These are phyloP conservation scores for Clarias gariepinus DNA, from an alignment of 2,113 vertebrate species.

Conservation along the genomic window DNA sequence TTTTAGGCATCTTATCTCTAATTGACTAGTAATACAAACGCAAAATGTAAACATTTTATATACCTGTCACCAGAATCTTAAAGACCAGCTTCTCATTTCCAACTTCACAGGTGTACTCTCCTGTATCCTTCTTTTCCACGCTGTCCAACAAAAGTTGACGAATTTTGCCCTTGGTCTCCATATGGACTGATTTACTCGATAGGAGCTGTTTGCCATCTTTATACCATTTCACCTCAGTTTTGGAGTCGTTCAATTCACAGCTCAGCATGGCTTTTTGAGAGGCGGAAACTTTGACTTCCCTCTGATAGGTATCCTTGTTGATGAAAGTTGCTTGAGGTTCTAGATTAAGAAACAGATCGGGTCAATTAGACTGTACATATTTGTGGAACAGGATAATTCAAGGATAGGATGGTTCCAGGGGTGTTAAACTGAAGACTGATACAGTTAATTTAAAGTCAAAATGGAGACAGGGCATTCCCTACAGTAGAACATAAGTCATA, in stretches of 20 bases:
- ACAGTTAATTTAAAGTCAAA: too few species aligned
- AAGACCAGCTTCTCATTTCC: constrained; percentile 73
- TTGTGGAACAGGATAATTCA: too few species aligned
- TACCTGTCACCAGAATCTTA: constrained; percentile 65
- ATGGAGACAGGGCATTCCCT: too few species aligned
- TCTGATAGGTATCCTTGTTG: constrained; percentile 67
- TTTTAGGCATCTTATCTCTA: too few species aligned
- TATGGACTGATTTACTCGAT: constrained; percentile 62
- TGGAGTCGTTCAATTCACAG: constrained; percentile 69
- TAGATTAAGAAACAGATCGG: constrained; percentile 43
- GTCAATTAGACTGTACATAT: too few species aligned
- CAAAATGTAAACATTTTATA: background rate
- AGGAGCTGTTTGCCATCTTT: constrained; percentile 70
- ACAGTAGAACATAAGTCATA: too few species aligned
- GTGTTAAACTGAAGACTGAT: too few species aligned
- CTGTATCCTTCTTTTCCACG: constrained; percentile 69
- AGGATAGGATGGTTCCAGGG: too few species aligned
- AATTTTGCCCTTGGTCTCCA: constrained; percentile 59
- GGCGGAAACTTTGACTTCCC: constrained; percentile 56
- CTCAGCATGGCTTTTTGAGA: constrained; percentile 62
- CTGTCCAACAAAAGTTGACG: constrained; percentile 64
- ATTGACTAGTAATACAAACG: too few species aligned
- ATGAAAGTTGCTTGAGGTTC: constrained; percentile 58
- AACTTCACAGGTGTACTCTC: constrained; percentile 72
- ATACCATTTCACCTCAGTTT: constrained; percentile 72